Base-by-base conservation (phyloP, 2,113 vertebrate species). In the Shinisaurus crocodilurus region DNA sequence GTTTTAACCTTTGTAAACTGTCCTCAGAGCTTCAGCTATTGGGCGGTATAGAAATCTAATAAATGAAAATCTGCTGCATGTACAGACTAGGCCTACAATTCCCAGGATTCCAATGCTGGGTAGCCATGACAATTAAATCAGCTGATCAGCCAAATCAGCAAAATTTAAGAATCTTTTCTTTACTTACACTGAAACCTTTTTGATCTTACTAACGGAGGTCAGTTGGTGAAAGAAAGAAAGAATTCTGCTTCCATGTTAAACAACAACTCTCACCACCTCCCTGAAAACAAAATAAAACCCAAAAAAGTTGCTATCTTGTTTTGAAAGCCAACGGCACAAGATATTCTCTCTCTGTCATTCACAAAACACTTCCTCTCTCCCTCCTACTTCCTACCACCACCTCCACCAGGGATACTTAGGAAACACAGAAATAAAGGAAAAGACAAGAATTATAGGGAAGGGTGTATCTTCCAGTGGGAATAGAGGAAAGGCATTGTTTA, bases 281-380 rank as follows among this genome's bases (percentile, higher is more conserved):
- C 23, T n/a, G 57, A 48, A 48, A 86, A 54, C 82, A 86, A 75
- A 88, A 87, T 10, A 79, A 67, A 79, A 23, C 43, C 27, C 7
- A 16, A 75, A 81, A 23, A 50, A 88, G 48, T 32, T 50, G 63
- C 76, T 80, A 80, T 69, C 76, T 88, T 88, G 75, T 80, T 80
- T 69, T 48, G 32, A 80, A 88, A 80, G 63, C 40, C 87, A 88
- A 88, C 34, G 60, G 34, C 87, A 80, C 76, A 88, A 80, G 87
- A 48, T 69, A 88, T 88, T 48, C 48, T 86, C n/a, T 74, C 48
- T 80, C n/a, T n/a, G n/a, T n/a, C 87, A 48, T n/a, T 54, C 63
- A 88, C 70, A 80, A 67, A 80, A 80, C 60, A 69, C 32, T 76
- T 80, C 76, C 76, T 67, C 57, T 80, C 63, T 88, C 40, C 65